A percentile compares a stretch with the other conserved stretches of the same genome.
These are phyloP conservation scores for Dendronephthya gigantea DNA, from an alignment of 64 coral and sea anemone genomes.

Conservation along the genomic window DNA sequence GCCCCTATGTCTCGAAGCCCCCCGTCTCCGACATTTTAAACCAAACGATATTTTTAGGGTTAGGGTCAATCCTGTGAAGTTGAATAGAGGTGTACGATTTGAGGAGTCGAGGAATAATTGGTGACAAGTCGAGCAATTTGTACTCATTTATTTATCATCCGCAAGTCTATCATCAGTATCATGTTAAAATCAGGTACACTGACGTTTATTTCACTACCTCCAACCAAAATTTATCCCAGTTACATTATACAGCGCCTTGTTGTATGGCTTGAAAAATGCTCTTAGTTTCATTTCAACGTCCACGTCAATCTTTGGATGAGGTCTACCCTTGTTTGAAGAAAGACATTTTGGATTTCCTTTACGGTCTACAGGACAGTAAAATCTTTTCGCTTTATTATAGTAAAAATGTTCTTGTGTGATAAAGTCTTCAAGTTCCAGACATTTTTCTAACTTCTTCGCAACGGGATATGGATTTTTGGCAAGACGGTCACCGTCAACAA, in stretches of 20 bases:
- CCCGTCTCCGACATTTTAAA: too few relatives aligned
- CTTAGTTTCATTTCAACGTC: neutral
- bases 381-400: neutral
- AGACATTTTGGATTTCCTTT: neutral
- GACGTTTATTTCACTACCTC: neutral
- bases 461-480: neutral
- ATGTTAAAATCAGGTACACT: neutral
- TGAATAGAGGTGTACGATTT: too few relatives aligned
- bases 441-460: neutral
- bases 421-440: neutral
- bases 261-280: neutral
- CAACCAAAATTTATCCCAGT: constrained; percentile 1
- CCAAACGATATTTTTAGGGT: too few relatives aligned
- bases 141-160: too few relatives aligned
- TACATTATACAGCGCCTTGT: neutral
- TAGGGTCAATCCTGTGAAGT: too few relatives aligned
- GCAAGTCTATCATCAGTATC: too few relatives aligned
- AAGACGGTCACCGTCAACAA: neutral
- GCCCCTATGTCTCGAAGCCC: too few relatives aligned
- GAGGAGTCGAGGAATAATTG: too few relatives aligned
- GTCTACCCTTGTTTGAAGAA: neutral
- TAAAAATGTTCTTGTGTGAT: neutral
- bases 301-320: neutral
- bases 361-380: neutral
- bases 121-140: too few relatives aligned